Base-by-base conservation (phyloP, 2,888 invertebrate species). In the Mactromeris polynyma region DNA sequence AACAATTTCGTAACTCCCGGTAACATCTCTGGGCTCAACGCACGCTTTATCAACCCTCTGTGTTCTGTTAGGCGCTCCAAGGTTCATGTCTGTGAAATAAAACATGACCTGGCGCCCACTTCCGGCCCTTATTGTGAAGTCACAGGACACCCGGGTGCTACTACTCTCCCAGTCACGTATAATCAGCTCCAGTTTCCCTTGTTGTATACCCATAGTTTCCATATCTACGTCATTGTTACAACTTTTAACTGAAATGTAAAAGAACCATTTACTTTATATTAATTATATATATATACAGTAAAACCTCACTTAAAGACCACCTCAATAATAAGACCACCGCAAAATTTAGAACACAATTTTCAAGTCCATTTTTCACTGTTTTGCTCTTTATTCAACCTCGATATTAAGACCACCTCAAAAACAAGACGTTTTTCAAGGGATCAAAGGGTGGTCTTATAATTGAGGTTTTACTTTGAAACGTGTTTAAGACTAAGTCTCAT, bases 91-190 rank as follows among this genome's bases (percentile, higher is more conserved):
- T 1, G 90, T 89, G 38, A 91, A 87, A 58, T 91, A 91, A 54
- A 91, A 91, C 91, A 91, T 91, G 40, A 91, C 78, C 40, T 91
- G 91, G 77, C 83, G 77, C 7, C 88, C 90, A 3, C 84, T 40
- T 21, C 90, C 91, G 19, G 91, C 90, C 81, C 85, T 58, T 7
- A 91, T 82, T 21, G 87, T 90, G n/a, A 91, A 90, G 69, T 90
- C 90, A 87, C 91, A 91, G 64, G 91, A 91, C 77, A 90, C 91
- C 0, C 91, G 82, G 31, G 64, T 85, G 40, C 81, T 85, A 40
- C 85, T 91, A 69, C 87, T 91, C 26, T 89, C 90, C 26, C 81
- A 54, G 77, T 85, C 83, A 9, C 84, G 83, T 40, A 91, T 91
- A 7, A 77, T 83, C 4, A 91, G 83, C 19, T 79, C 73, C 14